Base-by-base conservation (phyloP, 2,888 invertebrate species). In the Stegophylla sp. region DNA sequence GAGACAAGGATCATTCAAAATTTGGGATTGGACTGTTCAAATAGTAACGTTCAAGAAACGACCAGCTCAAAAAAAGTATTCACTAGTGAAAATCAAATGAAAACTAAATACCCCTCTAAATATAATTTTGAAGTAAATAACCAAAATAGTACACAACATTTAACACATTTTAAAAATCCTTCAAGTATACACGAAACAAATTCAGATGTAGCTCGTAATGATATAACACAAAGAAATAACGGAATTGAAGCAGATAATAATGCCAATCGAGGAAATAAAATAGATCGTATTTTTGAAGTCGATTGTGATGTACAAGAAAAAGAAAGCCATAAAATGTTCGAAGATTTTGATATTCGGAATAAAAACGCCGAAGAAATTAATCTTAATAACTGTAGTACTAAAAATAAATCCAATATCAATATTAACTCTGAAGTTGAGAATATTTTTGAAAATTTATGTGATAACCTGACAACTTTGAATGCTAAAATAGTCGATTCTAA, bases 11-110 rank as follows among this genome's bases (percentile, higher is more conserved):
- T 20, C 63, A 74, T 74, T 48, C 48, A 48, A 63, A 48, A 61
- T 74, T 74, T 74, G 1, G 75, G n/a, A 41, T 23, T 75, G 17
- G 34, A 64, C 17, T 75, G 41, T 43, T 75, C 64, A n/a, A n/a
- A 53, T 41, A 9, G 2, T 64, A 41, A 51, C 23, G 15, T 41
- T 13, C 12, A 41, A 7, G 12, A 41, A 64, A 3, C 64, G n/a
- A 13, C 13, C 15, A 56, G 1, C 20, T 9, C 34, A 17, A 64
- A 41, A 9, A 20, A 74, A 63, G 48, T 10, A 20, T 63, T 34
- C 34, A 23, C 48, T 10, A 63, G 48, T 48, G 23, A 64, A 53
- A 64, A n/a, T 26, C 17, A 26, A 64, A 51, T 43, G 5, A 43
- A 41, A 34, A 5, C 41, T 17, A 3, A 26, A 1, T 53, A 53